Percentiles rank a stretch among this genome's conserved stretches.
Evolutionary conservation across 92 coral and sea anemone species (phyloP).

Genomic region (Zoanthus solanderi): DNA sequence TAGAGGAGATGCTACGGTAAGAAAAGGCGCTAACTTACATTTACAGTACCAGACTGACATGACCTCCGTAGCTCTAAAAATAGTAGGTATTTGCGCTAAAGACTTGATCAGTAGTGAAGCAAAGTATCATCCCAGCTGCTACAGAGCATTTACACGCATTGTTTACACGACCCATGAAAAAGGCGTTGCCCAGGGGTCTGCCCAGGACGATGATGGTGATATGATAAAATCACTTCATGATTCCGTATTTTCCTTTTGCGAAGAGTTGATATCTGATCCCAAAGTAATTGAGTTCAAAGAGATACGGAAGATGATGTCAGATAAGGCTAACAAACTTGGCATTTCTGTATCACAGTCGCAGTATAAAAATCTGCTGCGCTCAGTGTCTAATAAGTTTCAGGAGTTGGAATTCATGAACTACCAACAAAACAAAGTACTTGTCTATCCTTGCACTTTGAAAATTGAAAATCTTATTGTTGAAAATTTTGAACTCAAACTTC

Average conservation of each 20-base stretch:
- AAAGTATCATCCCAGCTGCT: conserved; percentile 15
- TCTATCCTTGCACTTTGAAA: conserved; percentile 23
- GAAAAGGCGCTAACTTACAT: conserved; percentile 50
- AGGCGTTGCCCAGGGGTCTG: not conserved
- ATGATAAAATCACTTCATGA: conserved; percentile 10
- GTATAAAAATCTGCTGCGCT: conserved; percentile 14
- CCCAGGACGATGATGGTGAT: conserved; percentile 14
- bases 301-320: conserved; percentile 15
- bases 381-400: not conserved
- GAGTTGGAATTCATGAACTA: conserved; percentile 4
- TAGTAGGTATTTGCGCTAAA: not conserved
- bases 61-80: conserved; percentile 24
- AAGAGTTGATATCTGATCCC: conserved; percentile 1
- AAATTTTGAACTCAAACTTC: conserved; percentile 10
- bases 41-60: conserved; percentile 31
- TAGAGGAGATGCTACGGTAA: not conserved
- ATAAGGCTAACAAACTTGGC: conserved; percentile 30
- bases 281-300: not conserved
- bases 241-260: conserved; percentile 11
- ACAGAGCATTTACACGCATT: no score
- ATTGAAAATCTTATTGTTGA: not conserved
- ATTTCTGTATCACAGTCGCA: conserved; percentile 27
- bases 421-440: conserved; percentile 29
- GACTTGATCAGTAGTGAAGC: conserved; percentile 61
- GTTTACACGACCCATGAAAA: not conserved